Percentiles rank a stretch among this genome's conserved stretches.
Conservation (phyloP, 2,797 vertebrate species). For the Myiothlypis coronata region DNA sequence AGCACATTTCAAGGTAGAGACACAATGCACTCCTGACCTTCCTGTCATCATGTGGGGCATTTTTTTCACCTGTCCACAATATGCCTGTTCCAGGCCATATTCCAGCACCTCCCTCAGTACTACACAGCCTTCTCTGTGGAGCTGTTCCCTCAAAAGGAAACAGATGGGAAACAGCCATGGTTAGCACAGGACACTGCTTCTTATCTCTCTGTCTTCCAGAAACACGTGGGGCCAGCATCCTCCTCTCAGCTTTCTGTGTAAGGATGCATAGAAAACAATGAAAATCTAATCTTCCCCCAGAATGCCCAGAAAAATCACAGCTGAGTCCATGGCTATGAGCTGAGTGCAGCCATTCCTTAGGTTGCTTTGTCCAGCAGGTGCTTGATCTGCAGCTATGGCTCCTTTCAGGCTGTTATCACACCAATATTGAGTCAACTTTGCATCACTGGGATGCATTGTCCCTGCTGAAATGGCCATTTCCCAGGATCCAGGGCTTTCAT, state of each 20-base stretch:
- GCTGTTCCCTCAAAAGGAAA: constrained; percentile 7
- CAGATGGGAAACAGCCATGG: neutral
- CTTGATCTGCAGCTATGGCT: neutral
- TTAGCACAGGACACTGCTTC: neutral
- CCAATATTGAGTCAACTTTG: neutral
- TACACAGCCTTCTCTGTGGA: neutral
- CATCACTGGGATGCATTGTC: accelerated
- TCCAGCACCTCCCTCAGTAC: neutral
- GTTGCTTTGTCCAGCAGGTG: neutral
- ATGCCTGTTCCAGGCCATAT: neutral
- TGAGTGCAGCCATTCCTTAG: neutral
- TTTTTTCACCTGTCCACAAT: neutral
- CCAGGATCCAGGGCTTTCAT: neutral
- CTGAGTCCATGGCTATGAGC: neutral
- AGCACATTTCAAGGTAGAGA: neutral
- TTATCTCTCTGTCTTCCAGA: neutral
- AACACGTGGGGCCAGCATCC: neutral
- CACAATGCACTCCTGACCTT: neutral
- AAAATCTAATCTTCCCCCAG: neutral
- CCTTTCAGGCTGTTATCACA: neutral
- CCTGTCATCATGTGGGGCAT: neutral
- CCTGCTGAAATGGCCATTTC: neutral
- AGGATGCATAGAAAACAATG: neutral
- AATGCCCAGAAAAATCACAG: neutral
- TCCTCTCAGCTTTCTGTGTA: neutral